phyloP scores from a whole-genome alignment of 1,140 invertebrate genomes.

The Planococcus citri region DNA sequence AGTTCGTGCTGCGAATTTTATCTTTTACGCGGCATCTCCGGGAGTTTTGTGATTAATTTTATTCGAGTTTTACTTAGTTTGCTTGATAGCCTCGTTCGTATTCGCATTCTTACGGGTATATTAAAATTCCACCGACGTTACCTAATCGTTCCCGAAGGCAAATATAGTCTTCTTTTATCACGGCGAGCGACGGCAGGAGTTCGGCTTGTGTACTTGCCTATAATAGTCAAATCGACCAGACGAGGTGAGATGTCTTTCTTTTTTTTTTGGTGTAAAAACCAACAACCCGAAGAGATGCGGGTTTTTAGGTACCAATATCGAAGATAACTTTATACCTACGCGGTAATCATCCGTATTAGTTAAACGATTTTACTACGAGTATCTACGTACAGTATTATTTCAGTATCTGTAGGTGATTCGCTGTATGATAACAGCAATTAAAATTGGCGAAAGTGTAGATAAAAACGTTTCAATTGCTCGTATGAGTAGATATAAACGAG shows the following conservation, averaged over 20 bases:
- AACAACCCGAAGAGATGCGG: not conserved
- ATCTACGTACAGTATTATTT: too few relatives aligned
- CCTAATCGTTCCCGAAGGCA: not conserved
- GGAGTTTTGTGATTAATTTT: constrained; percentile 6
- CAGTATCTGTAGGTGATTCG: too few relatives aligned
- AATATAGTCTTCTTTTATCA: constrained; percentile 3
- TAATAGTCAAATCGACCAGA: not conserved
- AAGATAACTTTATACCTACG: not conserved
- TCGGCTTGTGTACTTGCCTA: not conserved
- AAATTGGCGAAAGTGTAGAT: too few relatives aligned
- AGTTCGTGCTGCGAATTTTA: constrained; percentile 6
- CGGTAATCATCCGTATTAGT: not conserved
- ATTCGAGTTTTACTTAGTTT: constrained; percentile 7
- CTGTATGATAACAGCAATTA: too few relatives aligned
- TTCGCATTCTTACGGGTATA: constrained; percentile 1
- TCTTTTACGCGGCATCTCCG: constrained; percentile 5
- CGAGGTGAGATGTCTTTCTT: too few relatives aligned
- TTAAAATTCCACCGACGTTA: constrained; percentile 3
- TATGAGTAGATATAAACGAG: too few relatives aligned
- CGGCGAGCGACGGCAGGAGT: not conserved
- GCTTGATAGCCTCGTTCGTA: constrained; percentile 5
- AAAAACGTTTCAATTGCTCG: too few relatives aligned
- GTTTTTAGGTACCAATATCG: not conserved
- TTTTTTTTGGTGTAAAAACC: too few relatives aligned
- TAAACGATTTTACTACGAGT: not conserved